A percentile compares a stretch with the other conserved stretches of the same genome.
phyloP scores from a whole-genome alignment of 2,113 vertebrate genomes.

The Periophthalmodon schlosseri region DNA sequence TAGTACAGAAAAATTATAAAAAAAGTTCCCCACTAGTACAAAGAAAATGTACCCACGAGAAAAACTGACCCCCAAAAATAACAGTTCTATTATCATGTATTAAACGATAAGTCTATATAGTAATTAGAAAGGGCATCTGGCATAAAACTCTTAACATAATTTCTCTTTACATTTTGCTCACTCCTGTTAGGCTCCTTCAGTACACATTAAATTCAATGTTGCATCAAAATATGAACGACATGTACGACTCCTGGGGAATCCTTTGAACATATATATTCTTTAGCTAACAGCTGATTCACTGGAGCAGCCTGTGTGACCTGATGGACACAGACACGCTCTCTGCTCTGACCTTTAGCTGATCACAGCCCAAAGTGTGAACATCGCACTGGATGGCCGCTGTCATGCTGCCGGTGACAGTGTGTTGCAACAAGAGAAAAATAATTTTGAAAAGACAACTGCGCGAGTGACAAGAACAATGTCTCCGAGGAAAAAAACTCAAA shows the following conservation, averaged over 20 bases:
- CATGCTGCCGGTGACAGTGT: slow-evolving; percentile 13
- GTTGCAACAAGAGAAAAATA: not conserved
- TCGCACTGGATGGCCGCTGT: slow-evolving; percentile 21
- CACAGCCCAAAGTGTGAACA: slow-evolving; percentile 30
- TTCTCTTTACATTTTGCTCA: not conserved
- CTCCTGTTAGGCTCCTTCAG: not conserved
- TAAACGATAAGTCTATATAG: no score
- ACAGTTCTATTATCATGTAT: no score
- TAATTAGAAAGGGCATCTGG: not conserved
- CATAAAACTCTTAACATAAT: not conserved
- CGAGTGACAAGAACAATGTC: not conserved
- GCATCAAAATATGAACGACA: not conserved
- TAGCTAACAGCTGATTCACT: slow-evolving; percentile 41
- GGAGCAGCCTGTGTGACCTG: slow-evolving; percentile 41
- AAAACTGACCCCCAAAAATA: no score
- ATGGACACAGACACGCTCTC: slow-evolving; percentile 54
- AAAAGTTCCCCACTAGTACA: no score
- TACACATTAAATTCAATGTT: not conserved
- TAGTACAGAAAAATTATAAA: no score
- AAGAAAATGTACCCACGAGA: no score
- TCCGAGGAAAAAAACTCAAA: not conserved
- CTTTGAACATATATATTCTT: slow-evolving; percentile 22
- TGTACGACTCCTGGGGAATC: not conserved
- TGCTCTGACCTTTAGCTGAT: slow-evolving; percentile 59
- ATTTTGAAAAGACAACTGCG: not conserved